Evolutionary conservation across 2,888 invertebrate genomes (phyloP), one percentile per base, ranked within the genome.

Genomic region (Branchellion lobata): DNA sequence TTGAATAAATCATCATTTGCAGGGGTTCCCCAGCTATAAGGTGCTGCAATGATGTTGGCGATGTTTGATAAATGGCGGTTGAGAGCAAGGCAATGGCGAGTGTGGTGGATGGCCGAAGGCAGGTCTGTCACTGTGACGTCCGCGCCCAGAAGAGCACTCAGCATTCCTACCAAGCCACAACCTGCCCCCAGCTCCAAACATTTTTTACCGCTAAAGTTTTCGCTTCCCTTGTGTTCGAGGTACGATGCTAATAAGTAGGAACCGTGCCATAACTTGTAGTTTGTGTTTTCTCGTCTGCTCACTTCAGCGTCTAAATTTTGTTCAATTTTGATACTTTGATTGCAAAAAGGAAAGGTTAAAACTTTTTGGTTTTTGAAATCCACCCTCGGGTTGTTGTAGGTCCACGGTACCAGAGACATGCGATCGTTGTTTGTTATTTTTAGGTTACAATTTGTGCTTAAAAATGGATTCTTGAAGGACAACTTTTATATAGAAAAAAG

Each of bases 151-250:
- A 82, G 34, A 74, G 81, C 82, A 2, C 82, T 80, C 33, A 81
- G 82, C 65, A 82, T 78, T 53, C 82, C 80, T n/a, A 82, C 83
- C 1, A 83, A 79, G 2, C 83, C 83, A 77, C 83, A 83, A 14
- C 83, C 83, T n/a, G 83, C 73, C 21, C 83, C 83, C 18, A 83
- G 78, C 65, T 83, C 83, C 31, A 83, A 29, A 57, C 81, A 82
- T 8, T 71, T 78, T 72, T 82, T 81, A 3, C 76, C 78, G 29
- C 36, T 36, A 75, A 81, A 82, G 57, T 80, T 81, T 2, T 53
- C 65, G 18, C 18, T 27, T 36, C 14, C 33, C 31, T 36, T 47
- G 29, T 77, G 61, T 61, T 83, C 83, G 27, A 83, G 72, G n/a
- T 80, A 80, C n/a, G 71, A 73, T n/a, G 82, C 79, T 27, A 83